Evolutionary conservation across 2,797 vertebrate genomes (phyloP), one percentile per base, ranked within the genome.

Genomic region (Odontamblyopus rebecca): DNA sequence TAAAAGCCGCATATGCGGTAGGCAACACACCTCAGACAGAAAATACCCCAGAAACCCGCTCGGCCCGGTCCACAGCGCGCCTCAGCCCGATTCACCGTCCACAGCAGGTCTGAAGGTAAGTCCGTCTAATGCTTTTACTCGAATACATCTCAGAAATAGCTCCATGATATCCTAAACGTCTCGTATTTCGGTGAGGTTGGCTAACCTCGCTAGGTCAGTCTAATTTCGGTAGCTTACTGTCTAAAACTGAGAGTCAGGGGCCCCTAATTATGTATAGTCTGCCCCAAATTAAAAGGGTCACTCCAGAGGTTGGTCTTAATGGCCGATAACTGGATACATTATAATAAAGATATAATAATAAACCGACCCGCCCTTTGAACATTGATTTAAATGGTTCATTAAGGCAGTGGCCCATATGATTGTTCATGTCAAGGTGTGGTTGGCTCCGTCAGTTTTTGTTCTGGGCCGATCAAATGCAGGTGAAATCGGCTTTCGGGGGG

Each of bases 1-100:
- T 92, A 93, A 94, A 93, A 94, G 88, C 92, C 93, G 93, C 94
- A 93, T 94, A 93, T 93, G 93, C 93, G 89, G 90, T 88, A 88
- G 78, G 81, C 84, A 86, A 88, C 87, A 91, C 88, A 90, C 89
- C 91, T 90, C 80, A 75, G 83, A 63, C 78, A 85, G 84, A 77
- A 83, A 87, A 86, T 79, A 88, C 59, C 82, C 67, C 16, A 82
- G 77, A 89, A 91, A 73, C 76, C 82, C 70, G 75, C 79, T 74
- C 87, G 69, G 60, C 82, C 76, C 76, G 76, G 56, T 71, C 74
- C 81, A 74, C 76, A 65, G 75, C 74, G 70, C 78, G 70, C 76
- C 75, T 13, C 83, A 88, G 85, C 85, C 78, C 82, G 86, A 82
- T 71, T 72, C 62, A 80, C 81, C 77, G 86, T 79, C 86, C 79